Percentiles rank a stretch among this genome's conserved stretches.
Evolutionary conservation across 2,113 vertebrate species (phyloP).

Genomic region (Rhagologus leucostigma): DNA sequence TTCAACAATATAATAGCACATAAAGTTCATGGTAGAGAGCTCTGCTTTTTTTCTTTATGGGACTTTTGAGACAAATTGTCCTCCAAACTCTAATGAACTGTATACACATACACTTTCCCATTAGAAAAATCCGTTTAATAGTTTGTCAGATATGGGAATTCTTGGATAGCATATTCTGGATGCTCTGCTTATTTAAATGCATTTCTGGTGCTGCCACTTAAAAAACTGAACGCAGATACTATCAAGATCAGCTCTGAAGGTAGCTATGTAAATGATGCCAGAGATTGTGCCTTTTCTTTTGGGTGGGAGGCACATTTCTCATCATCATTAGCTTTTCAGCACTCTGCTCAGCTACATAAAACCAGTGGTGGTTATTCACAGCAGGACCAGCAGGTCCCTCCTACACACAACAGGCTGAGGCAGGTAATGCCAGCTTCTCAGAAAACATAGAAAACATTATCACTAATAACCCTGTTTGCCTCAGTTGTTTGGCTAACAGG

Average conservation of each 20-base stretch:
- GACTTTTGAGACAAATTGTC: background rate
- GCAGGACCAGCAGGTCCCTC: slow-evolving; percentile 5
- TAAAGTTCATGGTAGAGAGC: background rate
- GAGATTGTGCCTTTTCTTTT: background rate
- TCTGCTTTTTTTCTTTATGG: background rate
- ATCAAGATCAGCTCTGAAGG: background rate
- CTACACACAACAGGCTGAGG: background rate
- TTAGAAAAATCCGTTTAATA: background rate
- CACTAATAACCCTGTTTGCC: background rate
- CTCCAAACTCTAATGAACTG: background rate
- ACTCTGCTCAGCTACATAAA: background rate
- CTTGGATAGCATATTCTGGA: background rate
- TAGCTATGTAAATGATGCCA: background rate
- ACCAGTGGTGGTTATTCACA: background rate
- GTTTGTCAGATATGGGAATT: background rate
- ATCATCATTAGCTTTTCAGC: background rate
- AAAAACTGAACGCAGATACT: background rate
- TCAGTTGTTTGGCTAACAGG: background rate
- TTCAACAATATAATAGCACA: background rate
- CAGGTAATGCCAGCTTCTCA: background rate
- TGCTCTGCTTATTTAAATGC: background rate
- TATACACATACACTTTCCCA: background rate
- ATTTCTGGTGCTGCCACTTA: background rate
- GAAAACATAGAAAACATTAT: background rate
- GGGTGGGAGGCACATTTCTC: background rate